phyloP scores from a whole-genome alignment of 2,888 invertebrate genomes.

The Amphimallon solstitiale region DNA sequence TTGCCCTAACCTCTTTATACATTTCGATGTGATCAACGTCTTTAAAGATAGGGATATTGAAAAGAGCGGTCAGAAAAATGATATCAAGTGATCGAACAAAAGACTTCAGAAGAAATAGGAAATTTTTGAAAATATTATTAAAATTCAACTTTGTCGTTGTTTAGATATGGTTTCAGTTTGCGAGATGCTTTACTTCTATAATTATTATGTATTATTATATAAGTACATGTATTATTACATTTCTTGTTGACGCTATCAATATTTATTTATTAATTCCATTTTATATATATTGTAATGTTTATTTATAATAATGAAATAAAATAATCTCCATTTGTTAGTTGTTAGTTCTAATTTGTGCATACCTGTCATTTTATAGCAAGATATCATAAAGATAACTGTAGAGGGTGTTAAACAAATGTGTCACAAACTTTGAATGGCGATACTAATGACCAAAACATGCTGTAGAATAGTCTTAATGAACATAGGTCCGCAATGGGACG shows the following conservation, averaged over 20 bases:
- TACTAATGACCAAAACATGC: too few species aligned
- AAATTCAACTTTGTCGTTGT: constrained; percentile 26
- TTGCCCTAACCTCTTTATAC: constrained; percentile 72
- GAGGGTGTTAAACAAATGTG: too few species aligned
- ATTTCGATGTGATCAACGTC: constrained; percentile 79
- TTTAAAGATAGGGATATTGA: constrained; percentile 60
- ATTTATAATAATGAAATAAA: constrained; percentile 29
- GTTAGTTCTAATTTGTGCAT: too few species aligned
- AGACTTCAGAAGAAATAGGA: background rate
- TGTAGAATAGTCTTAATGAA: too few species aligned
- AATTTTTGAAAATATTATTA: constrained; percentile 7
- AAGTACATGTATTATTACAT: constrained; percentile 16
- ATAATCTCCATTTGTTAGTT: constrained; percentile 17
- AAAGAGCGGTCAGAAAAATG: constrained; percentile 4
- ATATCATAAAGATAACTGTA: too few species aligned
- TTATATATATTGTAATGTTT: constrained; percentile 26
- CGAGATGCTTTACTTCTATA: constrained; percentile 15
- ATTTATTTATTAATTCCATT: constrained; percentile 30
- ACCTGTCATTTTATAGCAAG: too few species aligned
- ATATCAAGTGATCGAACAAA: constrained; percentile 8
- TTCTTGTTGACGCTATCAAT: constrained; percentile 29
- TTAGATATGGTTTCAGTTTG: constrained; percentile 12
- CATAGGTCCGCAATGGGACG: too few species aligned
- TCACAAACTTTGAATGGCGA: too few species aligned
- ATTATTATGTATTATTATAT: constrained; percentile 22